These are phyloP conservation scores for Aphelenchoides avenae DNA, from an alignment of 1,140 invertebrate species.

Conservation along the genomic window DNA sequence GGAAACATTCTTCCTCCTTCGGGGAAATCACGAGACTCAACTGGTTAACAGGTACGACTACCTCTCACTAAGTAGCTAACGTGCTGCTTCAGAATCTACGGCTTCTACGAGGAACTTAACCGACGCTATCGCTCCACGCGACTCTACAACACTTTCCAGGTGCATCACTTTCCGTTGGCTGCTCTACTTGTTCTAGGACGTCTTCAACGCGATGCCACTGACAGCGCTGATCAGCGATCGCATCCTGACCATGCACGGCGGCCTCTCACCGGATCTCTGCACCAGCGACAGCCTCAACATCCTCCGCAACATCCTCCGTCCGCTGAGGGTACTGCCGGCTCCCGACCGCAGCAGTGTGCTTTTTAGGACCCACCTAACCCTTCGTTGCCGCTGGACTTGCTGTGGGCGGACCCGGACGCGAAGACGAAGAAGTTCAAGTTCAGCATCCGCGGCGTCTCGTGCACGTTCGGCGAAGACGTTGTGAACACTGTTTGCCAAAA, in stretches of 20 bases:
- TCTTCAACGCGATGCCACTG: slow-evolving; percentile 43
- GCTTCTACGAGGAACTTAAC: slow-evolving; percentile 8
- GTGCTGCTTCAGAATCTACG: slow-evolving; percentile 57
- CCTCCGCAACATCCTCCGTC: too few species aligned
- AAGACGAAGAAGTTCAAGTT: not conserved
- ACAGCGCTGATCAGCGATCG: slow-evolving; percentile 81
- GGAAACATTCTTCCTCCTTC: slow-evolving; percentile 22
- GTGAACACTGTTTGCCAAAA: too few species aligned
- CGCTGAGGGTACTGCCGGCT: slow-evolving; percentile 4
- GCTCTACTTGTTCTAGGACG: slow-evolving; percentile 61
- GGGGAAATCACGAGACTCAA: slow-evolving; percentile 69
- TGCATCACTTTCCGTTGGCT: not conserved
- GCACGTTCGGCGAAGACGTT: slow-evolving; percentile 13
- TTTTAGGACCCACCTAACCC: slow-evolving; percentile 5
- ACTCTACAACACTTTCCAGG: too few species aligned
- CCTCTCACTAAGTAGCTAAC: too few species aligned
- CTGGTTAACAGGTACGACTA: too few species aligned
- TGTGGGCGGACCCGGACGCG: slow-evolving; percentile 26
- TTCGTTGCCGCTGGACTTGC: slow-evolving; percentile 1
- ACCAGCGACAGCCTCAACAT: slow-evolving; percentile 63
- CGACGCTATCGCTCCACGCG: too few species aligned
- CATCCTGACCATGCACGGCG: slow-evolving; percentile 73
- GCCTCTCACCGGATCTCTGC: slow-evolving; percentile 74
- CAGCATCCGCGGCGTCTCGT: slow-evolving; percentile 9
- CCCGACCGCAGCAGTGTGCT: too few species aligned